These are phyloP conservation scores for Leptura quadrifasciata DNA, from an alignment of 2,888 invertebrate genomes.

Conservation along the genomic window DNA sequence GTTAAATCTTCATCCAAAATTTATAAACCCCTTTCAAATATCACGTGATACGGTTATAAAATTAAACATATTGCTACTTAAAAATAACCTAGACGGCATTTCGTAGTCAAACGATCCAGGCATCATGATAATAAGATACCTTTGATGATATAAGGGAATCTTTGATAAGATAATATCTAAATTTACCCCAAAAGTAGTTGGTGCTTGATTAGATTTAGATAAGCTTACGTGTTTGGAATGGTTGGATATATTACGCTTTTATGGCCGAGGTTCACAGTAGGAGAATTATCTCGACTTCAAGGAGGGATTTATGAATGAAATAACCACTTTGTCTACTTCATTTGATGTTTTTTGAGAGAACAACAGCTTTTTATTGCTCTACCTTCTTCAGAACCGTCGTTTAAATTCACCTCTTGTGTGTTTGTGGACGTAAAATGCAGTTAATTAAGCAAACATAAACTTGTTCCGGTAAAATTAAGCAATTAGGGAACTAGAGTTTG, in stretches of 20 bases:
- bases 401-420: constrained; percentile 25
- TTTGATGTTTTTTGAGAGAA: constrained; percentile 19
- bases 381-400: not conserved
- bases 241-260: constrained; percentile 47
- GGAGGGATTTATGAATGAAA: constrained; percentile 39
- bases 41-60: not conserved
- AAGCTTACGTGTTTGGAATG: constrained; percentile 62
- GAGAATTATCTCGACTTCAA: constrained; percentile 36
- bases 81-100: not conserved
- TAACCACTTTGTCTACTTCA: constrained; percentile 13
- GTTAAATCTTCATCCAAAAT: not conserved
- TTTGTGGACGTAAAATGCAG: constrained; percentile 8
- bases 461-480: not conserved
- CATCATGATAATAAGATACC: not conserved
- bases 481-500: not conserved
- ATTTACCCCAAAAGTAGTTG: constrained; percentile 59
- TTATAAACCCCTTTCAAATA: not conserved
- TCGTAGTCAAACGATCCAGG: constrained; percentile 5
- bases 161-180: constrained; percentile 62
- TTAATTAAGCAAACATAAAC: constrained; percentile 12
- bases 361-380: not conserved
- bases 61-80: constrained; percentile 7
- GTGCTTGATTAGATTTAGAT: constrained; percentile 61
- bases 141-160: constrained; percentile 52
- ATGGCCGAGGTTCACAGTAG: constrained; percentile 31